A percentile compares a stretch with the other conserved stretches of the same genome.
These are phyloP conservation scores for Onychomys arenicola DNA, from an alignment of 2,797 vertebrate genomes.

Conservation along the genomic window DNA sequence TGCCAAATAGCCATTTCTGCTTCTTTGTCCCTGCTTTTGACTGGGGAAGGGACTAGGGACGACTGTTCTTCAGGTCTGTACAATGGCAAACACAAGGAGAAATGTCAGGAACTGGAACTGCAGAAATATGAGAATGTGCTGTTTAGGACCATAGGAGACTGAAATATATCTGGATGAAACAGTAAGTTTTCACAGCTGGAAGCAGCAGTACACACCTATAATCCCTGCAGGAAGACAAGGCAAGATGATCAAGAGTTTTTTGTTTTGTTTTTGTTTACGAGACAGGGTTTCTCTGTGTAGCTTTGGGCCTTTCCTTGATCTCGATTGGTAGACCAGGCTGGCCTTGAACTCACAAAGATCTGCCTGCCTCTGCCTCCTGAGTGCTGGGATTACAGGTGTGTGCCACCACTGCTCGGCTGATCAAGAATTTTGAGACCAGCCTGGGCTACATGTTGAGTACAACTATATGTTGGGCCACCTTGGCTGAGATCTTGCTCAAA, in stretches of 20 bases:
- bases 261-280: no score
- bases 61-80: not conserved
- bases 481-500: not conserved
- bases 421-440: no score
- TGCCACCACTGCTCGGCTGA: no score
- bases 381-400: no score
- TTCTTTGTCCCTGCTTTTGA: not conserved
- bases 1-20: not conserved
- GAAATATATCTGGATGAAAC: not conserved
- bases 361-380: no score
- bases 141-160: not conserved
- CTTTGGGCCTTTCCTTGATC: no score
- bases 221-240: not conserved
- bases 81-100: conserved; percentile 16
- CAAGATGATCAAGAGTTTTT: not conserved
- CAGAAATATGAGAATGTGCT: not conserved
- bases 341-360: no score
- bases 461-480: not conserved
- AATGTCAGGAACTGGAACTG: not conserved
- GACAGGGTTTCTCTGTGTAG: no score
- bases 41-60: not conserved
- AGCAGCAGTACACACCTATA: not conserved
- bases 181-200: not conserved
- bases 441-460: not conserved
- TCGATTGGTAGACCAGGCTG: no score